A percentile compares a stretch with the other conserved stretches of the same genome.
These are phyloP conservation scores for Trachymyrmex septentrionalis DNA, from an alignment of 1,140 invertebrate genomes.

Conservation along the genomic window DNA sequence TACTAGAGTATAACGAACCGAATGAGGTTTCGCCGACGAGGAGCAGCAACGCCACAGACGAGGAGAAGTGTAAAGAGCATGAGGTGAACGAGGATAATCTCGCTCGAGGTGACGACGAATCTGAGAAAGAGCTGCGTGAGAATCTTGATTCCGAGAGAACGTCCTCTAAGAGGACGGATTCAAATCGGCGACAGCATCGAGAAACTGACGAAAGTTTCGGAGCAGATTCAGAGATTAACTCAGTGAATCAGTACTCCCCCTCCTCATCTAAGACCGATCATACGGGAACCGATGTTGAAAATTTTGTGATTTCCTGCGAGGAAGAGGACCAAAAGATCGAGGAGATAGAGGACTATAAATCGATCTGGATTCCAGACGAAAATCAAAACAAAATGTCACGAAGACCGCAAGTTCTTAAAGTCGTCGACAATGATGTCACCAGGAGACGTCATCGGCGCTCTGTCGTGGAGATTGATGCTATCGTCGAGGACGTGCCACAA, in stretches of 20 bases:
- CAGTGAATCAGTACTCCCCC: not conserved
- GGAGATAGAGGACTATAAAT: constrained; percentile 80
- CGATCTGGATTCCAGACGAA: constrained; percentile 83
- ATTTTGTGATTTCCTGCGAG: constrained; percentile 47
- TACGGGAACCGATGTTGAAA: constrained; percentile 57
- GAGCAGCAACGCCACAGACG: constrained; percentile 74
- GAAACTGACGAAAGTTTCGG: constrained; percentile 37
- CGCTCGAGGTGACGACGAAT: constrained; percentile 9
- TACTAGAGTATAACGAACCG: constrained; percentile 49
- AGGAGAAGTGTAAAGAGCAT: constrained; percentile 76
- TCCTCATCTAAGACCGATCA: constrained; percentile 49
- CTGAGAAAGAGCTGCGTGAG: not conserved
- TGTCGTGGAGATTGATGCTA: constrained; percentile 34
- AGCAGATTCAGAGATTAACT: constrained; percentile 10
- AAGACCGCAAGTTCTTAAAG: constrained; percentile 84
- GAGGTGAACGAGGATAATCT: constrained; percentile 51
- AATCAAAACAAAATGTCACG: constrained; percentile 84
- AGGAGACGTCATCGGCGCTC: constrained; percentile 64
- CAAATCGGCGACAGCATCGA: constrained; percentile 2
- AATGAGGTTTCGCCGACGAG: constrained; percentile 38
- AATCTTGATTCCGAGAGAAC: not conserved
- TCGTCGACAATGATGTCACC: constrained; percentile 84
- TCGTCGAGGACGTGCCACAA: constrained; percentile 1
- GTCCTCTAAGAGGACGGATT: not conserved
- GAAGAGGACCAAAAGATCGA: constrained; percentile 69